Percentiles rank a stretch among this genome's conserved stretches.
Conservation (phyloP, 2,797 vertebrate species). For the Myotis vivesi region DNA sequence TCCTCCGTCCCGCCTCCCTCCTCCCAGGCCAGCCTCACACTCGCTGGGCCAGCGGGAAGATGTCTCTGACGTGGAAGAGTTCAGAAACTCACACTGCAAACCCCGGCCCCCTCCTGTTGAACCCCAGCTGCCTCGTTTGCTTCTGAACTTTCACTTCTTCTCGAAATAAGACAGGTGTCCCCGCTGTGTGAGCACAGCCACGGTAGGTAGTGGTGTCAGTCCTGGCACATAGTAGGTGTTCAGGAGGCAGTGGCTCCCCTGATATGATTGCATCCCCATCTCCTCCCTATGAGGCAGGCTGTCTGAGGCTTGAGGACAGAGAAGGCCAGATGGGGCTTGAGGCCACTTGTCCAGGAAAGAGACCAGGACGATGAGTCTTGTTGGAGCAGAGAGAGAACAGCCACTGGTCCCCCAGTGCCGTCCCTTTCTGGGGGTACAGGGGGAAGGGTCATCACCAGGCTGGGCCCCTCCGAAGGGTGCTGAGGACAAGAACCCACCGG, state of each 20-base stretch:
- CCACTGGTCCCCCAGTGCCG: too few relatives aligned
- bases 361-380: rapidly evolving
- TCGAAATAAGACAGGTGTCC: neutral
- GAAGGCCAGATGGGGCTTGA: neutral
- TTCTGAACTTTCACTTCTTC: neutral
- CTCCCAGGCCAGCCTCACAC: neutral
- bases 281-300: neutral
- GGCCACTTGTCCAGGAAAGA: neutral
- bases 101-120: neutral
- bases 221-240: neutral
- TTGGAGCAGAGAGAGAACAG: neutral
- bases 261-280: rapidly evolving
- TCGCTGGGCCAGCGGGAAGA: neutral
- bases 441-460: neutral
- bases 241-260: neutral
- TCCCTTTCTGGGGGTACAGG: neutral
- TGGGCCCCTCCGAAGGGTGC: neutral
- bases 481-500: neutral
- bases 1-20: neutral
- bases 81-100: neutral
- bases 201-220: neutral
- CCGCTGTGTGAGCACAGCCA: neutral
- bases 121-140: neutral
- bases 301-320: neutral
- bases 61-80: neutral